phyloP scores from a whole-genome alignment of 1,140 invertebrate genomes.

The Psix sp. region DNA sequence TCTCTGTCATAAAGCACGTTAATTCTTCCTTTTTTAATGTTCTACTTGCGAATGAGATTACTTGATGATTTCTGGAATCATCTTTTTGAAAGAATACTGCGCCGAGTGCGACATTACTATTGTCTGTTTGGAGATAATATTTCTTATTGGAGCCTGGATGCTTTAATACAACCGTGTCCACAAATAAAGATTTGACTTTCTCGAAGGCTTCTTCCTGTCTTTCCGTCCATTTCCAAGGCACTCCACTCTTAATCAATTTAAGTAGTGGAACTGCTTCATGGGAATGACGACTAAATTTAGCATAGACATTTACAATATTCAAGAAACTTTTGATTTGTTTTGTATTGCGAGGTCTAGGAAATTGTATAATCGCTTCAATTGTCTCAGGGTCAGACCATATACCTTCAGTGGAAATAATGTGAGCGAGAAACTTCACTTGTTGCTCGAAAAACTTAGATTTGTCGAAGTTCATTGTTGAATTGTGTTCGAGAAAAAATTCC shows the following conservation, averaged over 20 bases:
- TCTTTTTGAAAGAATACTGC: conserved; percentile 5
- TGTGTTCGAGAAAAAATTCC: conserved; percentile 2
- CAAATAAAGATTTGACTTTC: neutral
- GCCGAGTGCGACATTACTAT: conserved; percentile 1
- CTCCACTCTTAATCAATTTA: conserved; percentile 21
- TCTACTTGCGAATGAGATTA: neutral
- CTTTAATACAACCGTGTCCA: neutral
- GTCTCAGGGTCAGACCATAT: conserved; percentile 26
- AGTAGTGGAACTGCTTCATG: conserved; percentile 22
- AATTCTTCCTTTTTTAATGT: conserved; percentile 33
- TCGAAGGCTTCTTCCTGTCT: conserved; percentile 6
- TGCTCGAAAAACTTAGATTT: conserved; percentile 13
- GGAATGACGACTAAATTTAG: conserved; percentile 65
- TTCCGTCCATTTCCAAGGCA: conserved; percentile 4
- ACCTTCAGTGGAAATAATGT: conserved; percentile 7
- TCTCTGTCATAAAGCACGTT: conserved; percentile 56
- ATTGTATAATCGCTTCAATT: conserved; percentile 8
- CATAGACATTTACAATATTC: conserved; percentile 71
- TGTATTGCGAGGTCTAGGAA: conserved; percentile 13
- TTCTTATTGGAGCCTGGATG: neutral
- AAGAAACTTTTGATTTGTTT: conserved; percentile 71
- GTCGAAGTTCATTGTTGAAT: conserved; percentile 12
- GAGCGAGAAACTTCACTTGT: conserved; percentile 21
- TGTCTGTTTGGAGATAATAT: conserved; percentile 4
- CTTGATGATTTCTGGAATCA: neutral